Percentiles rank a stretch among this genome's conserved stretches.
Evolutionary conservation across 2,113 vertebrate genomes (phyloP).

Genomic region (Neodon shergylaensis): DNA sequence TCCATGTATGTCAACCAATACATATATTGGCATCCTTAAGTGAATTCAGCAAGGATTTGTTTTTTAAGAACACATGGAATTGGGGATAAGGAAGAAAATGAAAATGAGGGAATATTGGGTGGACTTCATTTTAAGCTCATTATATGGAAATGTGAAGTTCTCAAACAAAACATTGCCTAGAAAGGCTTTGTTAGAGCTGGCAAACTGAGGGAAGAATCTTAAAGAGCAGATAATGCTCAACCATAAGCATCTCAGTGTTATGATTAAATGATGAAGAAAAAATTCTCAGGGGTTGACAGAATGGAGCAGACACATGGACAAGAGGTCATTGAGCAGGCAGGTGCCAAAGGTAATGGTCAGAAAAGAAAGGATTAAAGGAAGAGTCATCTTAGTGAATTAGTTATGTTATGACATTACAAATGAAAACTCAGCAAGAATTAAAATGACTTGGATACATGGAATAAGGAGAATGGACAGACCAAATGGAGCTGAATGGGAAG

Average conservation of each 20-base stretch:
- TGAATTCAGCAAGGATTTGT: not conserved
- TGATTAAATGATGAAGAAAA: conserved; percentile 10
- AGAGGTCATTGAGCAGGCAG: not conserved
- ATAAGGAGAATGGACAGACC: not conserved
- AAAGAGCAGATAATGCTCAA: not conserved
- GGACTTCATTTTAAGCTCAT: not conserved
- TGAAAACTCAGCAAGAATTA: not conserved
- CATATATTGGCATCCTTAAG: too few species aligned
- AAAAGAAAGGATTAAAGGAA: not conserved
- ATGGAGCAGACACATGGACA: not conserved
- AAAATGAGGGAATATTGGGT: not conserved
- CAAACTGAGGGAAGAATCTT: not conserved
- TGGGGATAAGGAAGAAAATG: too few species aligned
- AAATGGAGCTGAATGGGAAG: not conserved
- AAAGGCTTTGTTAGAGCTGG: not conserved
- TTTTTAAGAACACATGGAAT: not conserved
- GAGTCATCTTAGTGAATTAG: not conserved
- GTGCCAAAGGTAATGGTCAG: not conserved
- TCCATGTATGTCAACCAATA: not conserved
- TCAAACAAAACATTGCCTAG: not conserved
- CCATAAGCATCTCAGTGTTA: not conserved
- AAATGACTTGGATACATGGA: not conserved
- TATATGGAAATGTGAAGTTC: not conserved
- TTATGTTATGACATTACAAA: not conserved
- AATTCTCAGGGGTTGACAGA: not conserved